Evolutionary conservation across 2,113 vertebrate species (phyloP), one percentile per base, ranked within the genome.

Genomic region (Catagonus wagneri): DNA sequence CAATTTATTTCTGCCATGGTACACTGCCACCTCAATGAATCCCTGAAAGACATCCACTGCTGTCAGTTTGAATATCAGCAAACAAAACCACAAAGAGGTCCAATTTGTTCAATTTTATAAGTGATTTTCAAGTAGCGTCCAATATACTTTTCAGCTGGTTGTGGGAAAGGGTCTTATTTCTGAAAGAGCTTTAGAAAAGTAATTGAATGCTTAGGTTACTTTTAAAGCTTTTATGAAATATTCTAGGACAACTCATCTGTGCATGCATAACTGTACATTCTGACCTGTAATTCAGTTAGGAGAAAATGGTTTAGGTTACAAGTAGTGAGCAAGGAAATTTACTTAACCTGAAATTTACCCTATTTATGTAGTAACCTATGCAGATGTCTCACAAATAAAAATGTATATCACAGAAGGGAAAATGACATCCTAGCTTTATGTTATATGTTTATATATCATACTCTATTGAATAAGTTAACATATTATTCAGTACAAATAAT

Each of bases 1-100:
- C 92, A 92, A 92, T 96, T 78, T 93, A 52, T 94, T 97, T 94
- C 66, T 95, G 92, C 72, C 66, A n/a, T 69, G 92, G 87, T 66
- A 44, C 56, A 72, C 36, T 90, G 93, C 78, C 76, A 93, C 89
- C 71, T 95, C 84, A 74, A 3, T 75, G 92, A 95, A 78, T 95
- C 88, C 80, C 95, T 65, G 20, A 93, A 85, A 96, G 90, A 92
- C 27, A 78, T 36, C 36, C 8, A 29, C 83, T 1, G 11, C 71
- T 92, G 94, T 84, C 80, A 61, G 34, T 80, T 78, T 94, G 86
- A 95, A 54, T 34, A 80, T 95, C 80, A 95, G 69, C 69, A 96
- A 95, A 90, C 60, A 93, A 89, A 96, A 81, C 11, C 68, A 78
- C 89, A 95, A 78, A 90, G 54, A 69, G 84, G 16, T 63, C 17